Conservation (phyloP, 2,888 invertebrate genomes). For the Cactoblastis cactorum region DNA sequence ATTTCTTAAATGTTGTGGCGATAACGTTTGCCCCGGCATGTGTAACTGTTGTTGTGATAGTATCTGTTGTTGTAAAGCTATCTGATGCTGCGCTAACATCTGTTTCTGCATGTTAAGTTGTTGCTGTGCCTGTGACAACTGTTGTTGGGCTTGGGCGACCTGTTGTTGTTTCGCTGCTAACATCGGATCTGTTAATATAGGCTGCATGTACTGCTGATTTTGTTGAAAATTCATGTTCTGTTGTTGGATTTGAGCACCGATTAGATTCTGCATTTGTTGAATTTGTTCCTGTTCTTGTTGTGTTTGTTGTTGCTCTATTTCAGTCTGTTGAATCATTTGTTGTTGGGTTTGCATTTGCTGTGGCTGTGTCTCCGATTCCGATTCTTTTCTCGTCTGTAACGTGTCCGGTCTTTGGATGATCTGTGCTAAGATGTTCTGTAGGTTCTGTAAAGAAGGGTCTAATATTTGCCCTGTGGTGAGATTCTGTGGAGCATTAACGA, state of each 20-base stretch:
- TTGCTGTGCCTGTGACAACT: constrained; percentile 65
- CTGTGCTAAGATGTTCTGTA: constrained; percentile 67
- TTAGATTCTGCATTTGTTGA: constrained; percentile 56
- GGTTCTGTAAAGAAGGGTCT: constrained; percentile 74
- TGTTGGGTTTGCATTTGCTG: constrained; percentile 40
- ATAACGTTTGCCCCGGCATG: constrained; percentile 69
- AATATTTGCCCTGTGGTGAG: constrained; percentile 61
- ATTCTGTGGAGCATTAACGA: constrained; percentile 56
- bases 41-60: constrained; percentile 62
- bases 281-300: constrained; percentile 51
- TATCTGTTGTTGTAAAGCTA: constrained; percentile 72
- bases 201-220: constrained; percentile 55
- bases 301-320: constrained; percentile 33
- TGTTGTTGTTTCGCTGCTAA: constrained; percentile 67
- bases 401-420: constrained; percentile 69
- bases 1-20: constrained; percentile 63
- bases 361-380: constrained; percentile 56
- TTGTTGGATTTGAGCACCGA: constrained; percentile 54
- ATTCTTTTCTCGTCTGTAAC: constrained; percentile 61
- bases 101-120: constrained; percentile 73
- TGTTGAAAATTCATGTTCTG: constrained; percentile 52
- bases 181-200: constrained; percentile 51
- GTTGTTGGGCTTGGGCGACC: constrained; percentile 69
- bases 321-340: constrained; percentile 35
- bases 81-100: constrained; percentile 67